A percentile compares a stretch with the other conserved stretches of the same genome.
These are phyloP conservation scores for Gymnoscopelus microlampas DNA, from an alignment of 2,797 vertebrate genomes.

Conservation along the genomic window DNA sequence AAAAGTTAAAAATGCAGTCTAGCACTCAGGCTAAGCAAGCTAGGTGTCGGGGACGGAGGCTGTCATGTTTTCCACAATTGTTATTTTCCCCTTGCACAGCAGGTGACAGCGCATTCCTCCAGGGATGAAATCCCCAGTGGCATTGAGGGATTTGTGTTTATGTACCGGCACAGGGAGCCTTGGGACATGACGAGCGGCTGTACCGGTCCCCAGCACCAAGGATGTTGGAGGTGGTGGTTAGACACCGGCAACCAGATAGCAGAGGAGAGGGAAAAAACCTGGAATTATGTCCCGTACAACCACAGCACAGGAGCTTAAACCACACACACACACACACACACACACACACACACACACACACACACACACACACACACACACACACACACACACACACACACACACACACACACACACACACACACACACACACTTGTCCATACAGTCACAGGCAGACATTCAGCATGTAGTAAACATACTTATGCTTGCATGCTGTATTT, in stretches of 20 bases:
- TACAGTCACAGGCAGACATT: background rate
- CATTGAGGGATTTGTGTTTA: slow-evolving; percentile 73
- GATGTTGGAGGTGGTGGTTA: slow-evolving; percentile 42
- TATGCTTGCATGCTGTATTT: too few species aligned
- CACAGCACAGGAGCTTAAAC: background rate
- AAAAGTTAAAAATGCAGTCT: slow-evolving; percentile 34
- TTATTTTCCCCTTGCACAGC: slow-evolving; percentile 76
- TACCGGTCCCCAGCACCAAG: slow-evolving; percentile 48
- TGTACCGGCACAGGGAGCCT: slow-evolving; percentile 58
- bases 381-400: slow-evolving; percentile 13
- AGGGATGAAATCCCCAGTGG: slow-evolving; percentile 70
- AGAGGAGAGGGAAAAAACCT: slow-evolving; percentile 3
- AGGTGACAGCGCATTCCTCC: slow-evolving; percentile 73
- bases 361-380: slow-evolving; percentile 9
- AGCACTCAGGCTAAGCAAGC: slow-evolving; percentile 45
- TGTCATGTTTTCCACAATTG: slow-evolving; percentile 71
- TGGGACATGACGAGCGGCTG: slow-evolving; percentile 70
- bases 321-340: slow-evolving; percentile 2
- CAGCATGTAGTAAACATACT: too few species aligned
- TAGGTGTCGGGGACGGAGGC: slow-evolving; percentile 40
- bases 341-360: slow-evolving; percentile 11
- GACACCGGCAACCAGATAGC: slow-evolving; percentile 26
- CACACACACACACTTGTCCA: background rate
- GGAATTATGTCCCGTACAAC: background rate
- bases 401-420: background rate